phyloP scores from a whole-genome alignment of 2,797 vertebrate species.

The Micrastur ruficollis region DNA sequence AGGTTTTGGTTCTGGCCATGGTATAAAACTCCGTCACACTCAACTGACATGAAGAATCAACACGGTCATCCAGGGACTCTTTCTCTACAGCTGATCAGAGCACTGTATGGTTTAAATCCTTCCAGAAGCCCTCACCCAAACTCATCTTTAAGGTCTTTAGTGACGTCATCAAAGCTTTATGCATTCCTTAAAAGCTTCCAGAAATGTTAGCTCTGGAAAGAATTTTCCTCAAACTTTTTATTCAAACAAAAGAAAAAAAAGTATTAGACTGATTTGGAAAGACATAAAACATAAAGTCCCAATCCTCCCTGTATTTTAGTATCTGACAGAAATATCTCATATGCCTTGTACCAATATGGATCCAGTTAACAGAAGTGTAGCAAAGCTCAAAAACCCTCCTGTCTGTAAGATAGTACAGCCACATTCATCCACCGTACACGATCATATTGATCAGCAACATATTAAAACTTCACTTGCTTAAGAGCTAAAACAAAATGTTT shows the following conservation, averaged over 20 bases:
- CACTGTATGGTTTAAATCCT: background rate
- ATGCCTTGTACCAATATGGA: background rate
- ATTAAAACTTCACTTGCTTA: background rate
- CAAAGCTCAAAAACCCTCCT: background rate
- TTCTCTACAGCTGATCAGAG: background rate
- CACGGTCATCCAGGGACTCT: background rate
- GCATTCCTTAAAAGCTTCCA: slow-evolving; percentile 13
- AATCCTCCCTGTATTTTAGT: background rate
- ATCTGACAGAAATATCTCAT: background rate
- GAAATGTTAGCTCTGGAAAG: background rate
- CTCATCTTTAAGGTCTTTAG: background rate
- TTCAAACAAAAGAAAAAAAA: slow-evolving; percentile 14
- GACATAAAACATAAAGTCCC: background rate
- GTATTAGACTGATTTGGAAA: slow-evolving; percentile 12
- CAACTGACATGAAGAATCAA: background rate
- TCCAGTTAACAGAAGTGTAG: background rate
- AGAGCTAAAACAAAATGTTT: background rate
- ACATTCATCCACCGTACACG: background rate
- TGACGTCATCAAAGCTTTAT: background rate
- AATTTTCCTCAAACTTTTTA: background rate
- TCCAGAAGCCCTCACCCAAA: background rate
- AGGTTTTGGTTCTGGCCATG: background rate
- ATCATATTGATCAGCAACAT: background rate
- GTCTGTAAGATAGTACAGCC: background rate
- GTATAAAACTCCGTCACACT: background rate